Evolutionary conservation across 1,140 invertebrate genomes (phyloP).

Genomic region (Bombus waltoni): DNA sequence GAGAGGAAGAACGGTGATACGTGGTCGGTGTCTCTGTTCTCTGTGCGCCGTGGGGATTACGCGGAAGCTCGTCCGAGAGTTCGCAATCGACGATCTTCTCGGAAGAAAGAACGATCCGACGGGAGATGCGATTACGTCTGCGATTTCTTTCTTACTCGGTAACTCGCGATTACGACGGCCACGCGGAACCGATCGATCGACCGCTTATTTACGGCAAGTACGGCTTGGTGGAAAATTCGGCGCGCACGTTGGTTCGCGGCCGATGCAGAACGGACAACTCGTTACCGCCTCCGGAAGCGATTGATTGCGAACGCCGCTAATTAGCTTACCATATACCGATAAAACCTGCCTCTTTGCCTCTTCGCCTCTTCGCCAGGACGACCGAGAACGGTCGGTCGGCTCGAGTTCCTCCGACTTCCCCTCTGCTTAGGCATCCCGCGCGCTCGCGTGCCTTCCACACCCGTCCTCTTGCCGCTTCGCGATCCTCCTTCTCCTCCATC

Average conservation of each 20-base stretch:
- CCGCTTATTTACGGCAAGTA: too few species aligned
- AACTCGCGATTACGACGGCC: neutral
- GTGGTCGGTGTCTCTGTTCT: too few species aligned
- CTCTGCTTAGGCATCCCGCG: too few species aligned
- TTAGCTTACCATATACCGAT: slow-evolving; percentile 43
- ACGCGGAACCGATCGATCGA: too few species aligned
- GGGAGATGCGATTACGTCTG: too few species aligned
- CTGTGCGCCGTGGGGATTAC: neutral
- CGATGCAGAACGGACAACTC: neutral
- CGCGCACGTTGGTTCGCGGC: too few species aligned
- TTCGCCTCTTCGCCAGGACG: neutral
- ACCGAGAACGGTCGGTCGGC: neutral
- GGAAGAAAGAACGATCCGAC: too few species aligned
- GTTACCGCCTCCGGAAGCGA: slow-evolving; percentile 34
- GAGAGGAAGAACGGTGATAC: too few species aligned
- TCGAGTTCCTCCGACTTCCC: neutral
- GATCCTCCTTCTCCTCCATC: neutral
- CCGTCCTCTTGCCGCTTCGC: neutral
- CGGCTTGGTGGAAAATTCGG: too few species aligned
- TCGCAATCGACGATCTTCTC: too few species aligned
- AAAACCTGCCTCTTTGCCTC: slow-evolving; percentile 16
- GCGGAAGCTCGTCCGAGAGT: neutral
- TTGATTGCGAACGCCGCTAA: slow-evolving; percentile 45
- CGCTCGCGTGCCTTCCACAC: neutral
- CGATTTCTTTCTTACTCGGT: too few species aligned